Base-by-base conservation (phyloP, 2,797 vertebrate genomes). In the Lagodon rhomboides region DNA sequence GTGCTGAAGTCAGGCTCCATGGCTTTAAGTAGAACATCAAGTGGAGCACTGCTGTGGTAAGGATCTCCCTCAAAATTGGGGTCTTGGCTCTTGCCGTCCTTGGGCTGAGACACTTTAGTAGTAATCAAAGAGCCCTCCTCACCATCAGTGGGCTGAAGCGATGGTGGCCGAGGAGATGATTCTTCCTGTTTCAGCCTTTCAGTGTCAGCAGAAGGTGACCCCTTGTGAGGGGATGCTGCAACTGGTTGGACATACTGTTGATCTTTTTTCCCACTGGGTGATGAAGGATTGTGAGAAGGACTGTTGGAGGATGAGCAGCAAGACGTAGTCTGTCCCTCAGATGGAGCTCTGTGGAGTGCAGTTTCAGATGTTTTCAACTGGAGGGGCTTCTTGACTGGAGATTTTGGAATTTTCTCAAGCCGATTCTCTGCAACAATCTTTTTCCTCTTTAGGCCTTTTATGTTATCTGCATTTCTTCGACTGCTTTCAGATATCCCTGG, bases 1-100 rank as follows among this genome's bases (percentile, higher is more conserved):
- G 96, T 97, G 84, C 96, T 99, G 84, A 99, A 96, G 89, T 99
- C 98, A 25, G 97, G 97, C 94, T 99, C 98, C 98, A 99, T 99
- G 74, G 98, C 98, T 94, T 97, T 98, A 66, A 99, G 90, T 86
- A 99, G 95, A 89, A 99, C 98, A 92, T 99, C 98, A 2, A 99
- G 98, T 0, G 97, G 95, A 81, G 97, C 97, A 64, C 95, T 96
- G 0, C 95, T 90, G 54, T 96, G 95, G 16, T 94, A 95, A 54
- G 95, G 91, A 12, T 94, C 88, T 73, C 91, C 90, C 82, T 95
- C 94, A 87, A 94, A 94, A 91, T 93, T 94, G 83, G 90, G 77
- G 55, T 89, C 93, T 92, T 92, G 91, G 88, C 90, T 94, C 90
- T 95, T 91, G 84, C 86, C 79, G 89, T 92, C 92, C 84, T 92